Evolutionary conservation across 2,888 invertebrate species (phyloP), one percentile per base, ranked within the genome.

Genomic region (Dicranocentrus wangi): DNA sequence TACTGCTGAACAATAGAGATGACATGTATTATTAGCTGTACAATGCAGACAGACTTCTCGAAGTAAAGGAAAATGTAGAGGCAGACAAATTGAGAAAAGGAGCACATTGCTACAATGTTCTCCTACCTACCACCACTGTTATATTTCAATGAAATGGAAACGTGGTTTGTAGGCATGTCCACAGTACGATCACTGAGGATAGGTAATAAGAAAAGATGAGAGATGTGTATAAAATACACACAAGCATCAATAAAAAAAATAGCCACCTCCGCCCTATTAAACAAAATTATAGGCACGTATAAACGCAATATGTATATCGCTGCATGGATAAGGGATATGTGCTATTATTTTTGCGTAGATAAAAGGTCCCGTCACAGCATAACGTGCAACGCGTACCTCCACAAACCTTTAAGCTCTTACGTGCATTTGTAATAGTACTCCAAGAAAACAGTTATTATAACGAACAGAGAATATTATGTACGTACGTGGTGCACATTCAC

Each of bases 181-280:
- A 51, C 51, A 19, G 7, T 19, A 51, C n/a, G 3, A 3, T 17
- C 51, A 5, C 3, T 19, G 3, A 51, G 3, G 17, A 51, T 17
- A 8, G 51, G 7, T 8, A 19, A 51, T 15, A 51, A 51, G 5
- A n/a, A 51, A 17, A 51, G 19, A 51, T 19, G n/a, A 15, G 17
- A 51, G 17, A 51, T 51, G 19, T 17, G n/a, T n/a, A n/a, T n/a
- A n/a, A n/a, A n/a, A 66, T 68, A 21, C 39, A 55, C 39, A 23
- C 43, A 58, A 25, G 28, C 60, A 27, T 58, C 43, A 19, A 71
- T 21, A 43, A 42, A 42, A 72, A 72, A 63, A 61, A 21, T 51
- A 60, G 72, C 72, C 65, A 75, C 75, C 75, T 75, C 75, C 75
- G 75, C 75, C 75, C 75, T 63, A 66, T 17, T 66, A 66, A 21